Conservation (phyloP, 2,113 vertebrate species). For the Hydropotes inermis region DNA sequence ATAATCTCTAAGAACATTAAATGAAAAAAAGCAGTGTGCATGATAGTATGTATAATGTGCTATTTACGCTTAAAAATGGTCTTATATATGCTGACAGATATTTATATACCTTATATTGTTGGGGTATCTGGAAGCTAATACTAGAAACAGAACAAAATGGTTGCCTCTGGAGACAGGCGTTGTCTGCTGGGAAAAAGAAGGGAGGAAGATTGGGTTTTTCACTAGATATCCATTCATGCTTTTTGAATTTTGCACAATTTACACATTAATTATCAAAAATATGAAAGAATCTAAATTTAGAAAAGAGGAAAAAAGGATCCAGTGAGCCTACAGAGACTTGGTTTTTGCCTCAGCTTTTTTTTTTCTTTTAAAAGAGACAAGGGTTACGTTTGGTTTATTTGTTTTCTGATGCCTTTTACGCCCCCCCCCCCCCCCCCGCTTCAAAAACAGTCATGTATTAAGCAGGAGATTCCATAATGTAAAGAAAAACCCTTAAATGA, state of each 20-base stretch:
- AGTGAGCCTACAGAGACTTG: not conserved
- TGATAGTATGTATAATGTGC: not conserved
- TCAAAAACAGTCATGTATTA: not conserved
- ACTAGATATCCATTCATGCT: not conserved
- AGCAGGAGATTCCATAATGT: not conserved
- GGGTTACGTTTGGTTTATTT: not conserved
- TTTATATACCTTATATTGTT: not conserved
- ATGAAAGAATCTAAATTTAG: slow-evolving; percentile 6
- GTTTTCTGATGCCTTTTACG: not conserved
- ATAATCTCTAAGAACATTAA: not conserved
- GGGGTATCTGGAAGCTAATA: not conserved
- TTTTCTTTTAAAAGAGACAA: not conserved
- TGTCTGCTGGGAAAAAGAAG: not conserved
- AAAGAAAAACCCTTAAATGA: not conserved
- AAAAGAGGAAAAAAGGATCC: not conserved
- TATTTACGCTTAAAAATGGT: not conserved
- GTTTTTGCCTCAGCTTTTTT: not conserved
- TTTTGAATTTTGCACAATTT: not conserved
- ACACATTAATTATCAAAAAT: slow-evolving; percentile 22
- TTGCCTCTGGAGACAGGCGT: not conserved
- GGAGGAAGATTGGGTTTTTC: not conserved
- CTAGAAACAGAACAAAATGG: not conserved
- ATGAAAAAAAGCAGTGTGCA: not conserved
- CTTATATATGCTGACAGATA: not conserved
- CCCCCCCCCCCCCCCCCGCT: not conserved